These are phyloP conservation scores for Alauda arvensis DNA, from an alignment of 2,797 vertebrate genomes.

Conservation along the genomic window DNA sequence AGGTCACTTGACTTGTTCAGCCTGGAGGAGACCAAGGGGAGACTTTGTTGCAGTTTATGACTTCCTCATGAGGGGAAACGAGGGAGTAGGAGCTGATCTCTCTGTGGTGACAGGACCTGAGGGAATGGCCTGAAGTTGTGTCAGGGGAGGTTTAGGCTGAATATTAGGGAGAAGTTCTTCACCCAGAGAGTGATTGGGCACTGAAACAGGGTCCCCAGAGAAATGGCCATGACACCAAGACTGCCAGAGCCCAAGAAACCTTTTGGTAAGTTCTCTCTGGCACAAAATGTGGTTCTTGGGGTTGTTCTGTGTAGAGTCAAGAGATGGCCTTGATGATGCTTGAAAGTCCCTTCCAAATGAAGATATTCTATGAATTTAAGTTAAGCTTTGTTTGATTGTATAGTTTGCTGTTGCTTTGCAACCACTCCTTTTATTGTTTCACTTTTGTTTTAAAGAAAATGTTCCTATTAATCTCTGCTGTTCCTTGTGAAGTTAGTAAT, in stretches of 20 bases:
- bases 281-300: not conserved
- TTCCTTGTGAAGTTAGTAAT: not conserved
- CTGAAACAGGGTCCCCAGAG: not conserved
- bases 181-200: not conserved
- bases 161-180: not conserved
- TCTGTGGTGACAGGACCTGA: not conserved
- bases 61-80: fast-evolving
- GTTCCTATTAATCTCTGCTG: not conserved
- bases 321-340: not conserved
- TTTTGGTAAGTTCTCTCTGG: not conserved
- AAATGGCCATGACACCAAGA: not conserved
- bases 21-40: not conserved
- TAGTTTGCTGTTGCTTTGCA: not conserved
- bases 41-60: fast-evolving
- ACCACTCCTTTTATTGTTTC: not conserved
- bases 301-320: not conserved
- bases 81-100: not conserved
- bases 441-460: not conserved
- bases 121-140: not conserved
- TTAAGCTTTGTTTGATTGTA: not conserved
- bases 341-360: not conserved
- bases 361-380: not conserved
- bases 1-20: not conserved
- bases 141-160: not conserved
- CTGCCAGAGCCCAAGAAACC: not conserved